A percentile compares a stretch with the other conserved stretches of the same genome.
phyloP scores from a whole-genome alignment of 2,113 vertebrate genomes.

The Myrmophylax atrothorax region DNA sequence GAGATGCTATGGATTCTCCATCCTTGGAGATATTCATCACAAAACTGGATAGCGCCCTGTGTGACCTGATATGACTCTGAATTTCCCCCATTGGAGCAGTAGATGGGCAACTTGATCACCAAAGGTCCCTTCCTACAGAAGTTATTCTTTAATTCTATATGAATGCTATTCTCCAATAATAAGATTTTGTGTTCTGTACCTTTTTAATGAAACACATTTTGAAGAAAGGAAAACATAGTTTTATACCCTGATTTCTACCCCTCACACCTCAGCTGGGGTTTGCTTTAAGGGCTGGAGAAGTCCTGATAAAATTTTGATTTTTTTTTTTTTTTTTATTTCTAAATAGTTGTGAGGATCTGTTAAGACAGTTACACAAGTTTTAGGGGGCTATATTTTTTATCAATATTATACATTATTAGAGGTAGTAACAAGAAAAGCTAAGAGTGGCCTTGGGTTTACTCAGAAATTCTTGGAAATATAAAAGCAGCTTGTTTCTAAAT shows the following conservation, averaged over 20 bases:
- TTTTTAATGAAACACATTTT: not conserved
- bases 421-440: not conserved
- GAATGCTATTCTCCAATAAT: not conserved
- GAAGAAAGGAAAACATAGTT: not conserved
- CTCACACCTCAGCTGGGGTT: not conserved
- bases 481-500: constrained; percentile 3
- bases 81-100: not conserved
- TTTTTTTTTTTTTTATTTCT: not conserved
- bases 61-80: not conserved
- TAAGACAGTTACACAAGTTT: not conserved
- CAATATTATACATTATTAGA: not conserved
- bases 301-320: not conserved
- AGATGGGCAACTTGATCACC: not conserved
- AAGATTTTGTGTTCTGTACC: not conserved
- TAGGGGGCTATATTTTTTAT: not conserved
- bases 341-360: not conserved
- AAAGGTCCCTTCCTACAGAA: not conserved
- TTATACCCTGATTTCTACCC: not conserved
- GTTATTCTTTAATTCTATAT: not conserved
- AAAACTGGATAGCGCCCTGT: not conserved
- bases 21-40: not conserved
- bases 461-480: not conserved
- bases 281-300: not conserved
- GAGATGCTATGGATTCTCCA: not conserved
- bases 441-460: not conserved